phyloP scores from a whole-genome alignment of 2,113 vertebrate species.

The Leptobrachium leishanense region DNA sequence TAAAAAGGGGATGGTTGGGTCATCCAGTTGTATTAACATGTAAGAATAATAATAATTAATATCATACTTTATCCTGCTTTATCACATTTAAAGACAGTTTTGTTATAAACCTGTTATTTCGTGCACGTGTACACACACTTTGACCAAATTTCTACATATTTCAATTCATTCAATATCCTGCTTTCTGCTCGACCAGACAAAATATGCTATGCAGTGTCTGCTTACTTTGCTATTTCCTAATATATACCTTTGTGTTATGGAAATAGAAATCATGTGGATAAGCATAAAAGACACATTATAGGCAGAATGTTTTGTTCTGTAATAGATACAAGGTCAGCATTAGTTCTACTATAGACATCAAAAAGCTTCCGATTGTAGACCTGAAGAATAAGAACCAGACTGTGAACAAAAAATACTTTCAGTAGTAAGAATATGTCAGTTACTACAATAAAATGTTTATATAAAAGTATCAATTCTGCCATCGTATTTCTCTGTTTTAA shows the following conservation, averaged over 20 bases:
- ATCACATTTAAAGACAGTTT: no score
- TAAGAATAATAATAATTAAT: no score
- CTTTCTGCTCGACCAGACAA: constrained; percentile 27
- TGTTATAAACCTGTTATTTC: no score
- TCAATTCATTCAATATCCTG: neutral
- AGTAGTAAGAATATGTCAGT: no score
- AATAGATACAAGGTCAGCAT: constrained; percentile 26
- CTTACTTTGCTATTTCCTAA: constrained; percentile 45
- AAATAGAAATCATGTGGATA: constrained; percentile 41
- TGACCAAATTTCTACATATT: neutral
- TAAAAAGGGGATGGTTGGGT: no score
- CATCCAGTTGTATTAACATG: no score
- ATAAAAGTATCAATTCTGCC: no score
- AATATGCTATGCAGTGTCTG: constrained; percentile 23
- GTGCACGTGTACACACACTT: neutral
- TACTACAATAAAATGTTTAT: no score
- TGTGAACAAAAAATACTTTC: no score
- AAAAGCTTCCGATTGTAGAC: constrained; percentile 16
- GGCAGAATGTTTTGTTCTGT: constrained; percentile 35
- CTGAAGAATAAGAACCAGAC: no score
- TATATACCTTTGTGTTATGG: constrained; percentile 36
- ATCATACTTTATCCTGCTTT: no score
- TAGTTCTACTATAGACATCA: constrained; percentile 15
- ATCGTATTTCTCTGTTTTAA: no score
- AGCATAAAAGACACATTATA: constrained; percentile 41